Evolutionary conservation across 2,797 vertebrate species (phyloP).

Genomic region (Hippocampus kuda): DNA sequence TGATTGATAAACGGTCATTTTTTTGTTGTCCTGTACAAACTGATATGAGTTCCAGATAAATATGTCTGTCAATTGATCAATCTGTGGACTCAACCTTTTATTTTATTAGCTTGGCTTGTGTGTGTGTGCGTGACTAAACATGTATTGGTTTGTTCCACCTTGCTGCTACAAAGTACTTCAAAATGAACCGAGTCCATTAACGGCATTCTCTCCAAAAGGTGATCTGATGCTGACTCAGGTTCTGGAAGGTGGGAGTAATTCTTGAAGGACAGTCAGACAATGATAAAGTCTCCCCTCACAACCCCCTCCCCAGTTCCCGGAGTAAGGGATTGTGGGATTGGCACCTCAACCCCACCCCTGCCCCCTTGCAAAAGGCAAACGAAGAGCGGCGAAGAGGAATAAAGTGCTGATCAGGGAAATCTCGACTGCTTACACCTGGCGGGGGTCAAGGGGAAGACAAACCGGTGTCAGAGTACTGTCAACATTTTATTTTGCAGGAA

Average conservation of each 20-base stretch:
- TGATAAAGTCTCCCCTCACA: constrained; percentile 21
- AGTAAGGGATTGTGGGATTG: constrained; percentile 44
- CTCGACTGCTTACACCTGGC: constrained; percentile 42
- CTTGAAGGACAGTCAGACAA: constrained; percentile 42
- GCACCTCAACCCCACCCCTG: constrained; percentile 31
- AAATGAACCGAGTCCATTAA: constrained; percentile 52
- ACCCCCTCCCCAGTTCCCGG: constrained; percentile 15
- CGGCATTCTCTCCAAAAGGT: constrained; percentile 32
- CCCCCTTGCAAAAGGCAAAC: constrained; percentile 21
- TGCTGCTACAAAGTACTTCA: constrained; percentile 30
- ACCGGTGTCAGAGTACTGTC: constrained; percentile 11
- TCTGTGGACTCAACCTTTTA: not conserved
- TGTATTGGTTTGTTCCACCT: constrained; percentile 9
- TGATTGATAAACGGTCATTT: constrained; percentile 26
- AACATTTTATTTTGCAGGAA: constrained; percentile 35
- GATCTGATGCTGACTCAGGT: constrained; percentile 54
- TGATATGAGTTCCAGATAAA: not conserved
- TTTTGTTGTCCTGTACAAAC: constrained; percentile 14
- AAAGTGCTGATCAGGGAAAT: constrained; percentile 15
- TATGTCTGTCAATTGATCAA: constrained; percentile 28
- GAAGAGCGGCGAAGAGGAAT: constrained; percentile 11
- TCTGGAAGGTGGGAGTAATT: constrained; percentile 28
- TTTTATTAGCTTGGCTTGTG: constrained; percentile 8
- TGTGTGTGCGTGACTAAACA: constrained; percentile 2
- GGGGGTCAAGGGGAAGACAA: constrained; percentile 42